Evolutionary conservation across 2,888 invertebrate species (phyloP).

Genomic region (Mycalesis mineus): DNA sequence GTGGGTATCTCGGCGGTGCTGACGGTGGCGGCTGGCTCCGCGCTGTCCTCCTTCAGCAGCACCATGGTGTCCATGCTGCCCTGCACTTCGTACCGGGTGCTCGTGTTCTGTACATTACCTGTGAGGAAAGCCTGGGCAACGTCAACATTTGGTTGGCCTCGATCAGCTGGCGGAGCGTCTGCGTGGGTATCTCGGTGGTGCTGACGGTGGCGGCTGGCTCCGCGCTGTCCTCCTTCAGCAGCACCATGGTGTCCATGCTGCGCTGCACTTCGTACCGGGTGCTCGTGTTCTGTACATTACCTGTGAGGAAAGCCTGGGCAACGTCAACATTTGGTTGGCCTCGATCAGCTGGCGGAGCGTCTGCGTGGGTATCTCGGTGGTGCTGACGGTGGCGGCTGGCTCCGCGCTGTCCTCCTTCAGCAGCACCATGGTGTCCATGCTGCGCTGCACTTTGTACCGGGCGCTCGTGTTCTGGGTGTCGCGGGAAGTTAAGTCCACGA

Average conservation of each 20-base stretch:
- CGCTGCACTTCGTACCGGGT: constrained; percentile 84
- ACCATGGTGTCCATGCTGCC: constrained; percentile 80
- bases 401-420: constrained; percentile 91
- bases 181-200: constrained; percentile 93
- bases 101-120: constrained; percentile 77
- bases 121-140: too few species aligned
- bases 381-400: constrained; percentile 91
- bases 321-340: constrained; percentile 89
- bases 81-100: constrained; percentile 84
- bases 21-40: constrained; percentile 89
- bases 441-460: constrained; percentile 84
- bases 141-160: constrained; percentile 92
- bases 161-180: constrained; percentile 92
- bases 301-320: too few species aligned
- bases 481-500: constrained; percentile 80
- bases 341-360: constrained; percentile 93
- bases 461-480: constrained; percentile 81
- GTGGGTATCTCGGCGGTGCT: constrained; percentile 94
- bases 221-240: constrained; percentile 91
- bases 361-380: constrained; percentile 92
- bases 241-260: constrained; percentile 79
- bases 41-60: constrained; percentile 91
- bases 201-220: constrained; percentile 91
- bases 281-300: constrained; percentile 78
- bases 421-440: constrained; percentile 81